Evolutionary conservation across 2,113 vertebrate species (phyloP), one percentile per base, ranked within the genome.

Genomic region (Pluvialis apricaria): DNA sequence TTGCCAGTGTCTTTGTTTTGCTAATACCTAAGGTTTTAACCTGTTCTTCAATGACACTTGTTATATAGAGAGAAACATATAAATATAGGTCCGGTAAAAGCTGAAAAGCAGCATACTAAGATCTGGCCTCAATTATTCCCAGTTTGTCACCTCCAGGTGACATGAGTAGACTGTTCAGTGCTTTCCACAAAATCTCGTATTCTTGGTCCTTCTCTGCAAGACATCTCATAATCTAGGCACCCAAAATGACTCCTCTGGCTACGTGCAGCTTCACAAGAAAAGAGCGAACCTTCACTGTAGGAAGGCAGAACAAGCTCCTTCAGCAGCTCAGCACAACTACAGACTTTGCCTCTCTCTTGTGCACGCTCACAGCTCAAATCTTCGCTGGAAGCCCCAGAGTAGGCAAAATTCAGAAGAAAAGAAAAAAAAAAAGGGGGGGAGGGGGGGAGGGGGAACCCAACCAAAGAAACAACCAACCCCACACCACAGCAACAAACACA

Each of bases 81-180:
- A 71, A 77, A 17, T 13, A 76, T 0, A 68, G 10, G 10, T 25
- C 13, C 14, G 5, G 5, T 12, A 38, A 31, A 88, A 75, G 45
- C 14, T 47, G 38, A 52, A 38, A 83, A 62, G 10, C 47, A 49
- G 7, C 40, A 28, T 11, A 15, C 6, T 61, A 73, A 81, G 52
- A 68, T 2, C 20, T 40, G 6, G 13, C 42, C 42, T 40, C 22
- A 62, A 9, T 57, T 64, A 58, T 17, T 57, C 15, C 66, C 16
- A 62, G 5, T 13, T 83, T 65, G 40, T 61, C 34, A 83, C 24
- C 17, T 65, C 28, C 64, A 57, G 36, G 11, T 42, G 61, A 55
- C 0, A 0, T 3, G 5, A 38, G 10, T 5, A 20, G 10, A 45
- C 15, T 44, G 20, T 13, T 64, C 26, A 55, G 17, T 34, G 38